Percentiles rank a stretch among this genome's conserved stretches.
Evolutionary conservation across 92 coral and sea anemone genomes (phyloP).

Genomic region (Pocillopora grandis): DNA sequence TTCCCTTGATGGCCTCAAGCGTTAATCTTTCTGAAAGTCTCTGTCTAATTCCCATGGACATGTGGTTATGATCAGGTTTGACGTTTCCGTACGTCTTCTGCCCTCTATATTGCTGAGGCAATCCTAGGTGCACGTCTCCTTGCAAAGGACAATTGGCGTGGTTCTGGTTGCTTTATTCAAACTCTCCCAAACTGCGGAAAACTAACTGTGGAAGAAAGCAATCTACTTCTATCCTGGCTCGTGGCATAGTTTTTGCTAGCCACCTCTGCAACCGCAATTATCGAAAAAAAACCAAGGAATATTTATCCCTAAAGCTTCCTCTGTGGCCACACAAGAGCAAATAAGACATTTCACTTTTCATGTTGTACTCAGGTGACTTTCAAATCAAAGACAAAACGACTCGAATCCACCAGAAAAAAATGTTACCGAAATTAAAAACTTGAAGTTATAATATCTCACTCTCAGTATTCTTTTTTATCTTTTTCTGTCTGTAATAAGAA

Average conservation of each 20-base stretch:
- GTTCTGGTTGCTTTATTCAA: neutral
- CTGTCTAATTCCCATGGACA: neutral
- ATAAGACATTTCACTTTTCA: too few relatives aligned
- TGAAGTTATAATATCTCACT: too few relatives aligned
- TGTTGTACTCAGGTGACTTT: too few relatives aligned
- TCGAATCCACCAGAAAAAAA: too few relatives aligned
- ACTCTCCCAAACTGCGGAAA: neutral
- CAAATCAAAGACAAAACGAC: too few relatives aligned
- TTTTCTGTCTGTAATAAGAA: too few relatives aligned
- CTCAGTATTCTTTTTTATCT: too few relatives aligned
- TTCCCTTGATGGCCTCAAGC: neutral
- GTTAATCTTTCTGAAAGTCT: neutral
- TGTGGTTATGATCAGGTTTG: neutral
- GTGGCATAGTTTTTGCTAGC: too few relatives aligned
- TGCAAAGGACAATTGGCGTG: slow-evolving; percentile 11
- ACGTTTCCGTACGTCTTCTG: neutral
- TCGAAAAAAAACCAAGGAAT: neutral
- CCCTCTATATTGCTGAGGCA: neutral
- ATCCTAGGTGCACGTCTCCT: neutral
- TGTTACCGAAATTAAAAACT: too few relatives aligned
- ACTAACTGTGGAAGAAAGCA: neutral
- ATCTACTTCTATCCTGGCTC: neutral
- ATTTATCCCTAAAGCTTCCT: too few relatives aligned
- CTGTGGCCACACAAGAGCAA: too few relatives aligned
- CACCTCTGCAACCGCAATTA: too few relatives aligned